Percentiles rank a stretch among this genome's conserved stretches.
These are phyloP conservation scores for Diachasma alloeum DNA, from an alignment of 1,140 invertebrate genomes.

Conservation along the genomic window DNA sequence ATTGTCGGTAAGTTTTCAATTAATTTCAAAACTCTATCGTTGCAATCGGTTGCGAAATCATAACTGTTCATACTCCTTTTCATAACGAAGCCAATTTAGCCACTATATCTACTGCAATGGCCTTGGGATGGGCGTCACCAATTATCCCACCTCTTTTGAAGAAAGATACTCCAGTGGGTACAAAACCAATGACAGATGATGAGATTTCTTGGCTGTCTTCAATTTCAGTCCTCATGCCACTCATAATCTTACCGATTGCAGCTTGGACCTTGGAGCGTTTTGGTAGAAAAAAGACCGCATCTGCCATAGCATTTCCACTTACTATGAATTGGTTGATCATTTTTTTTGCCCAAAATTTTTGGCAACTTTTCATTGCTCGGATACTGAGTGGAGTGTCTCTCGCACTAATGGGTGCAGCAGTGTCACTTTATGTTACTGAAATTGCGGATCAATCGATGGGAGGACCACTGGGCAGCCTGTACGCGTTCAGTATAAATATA, in stretches of 20 bases:
- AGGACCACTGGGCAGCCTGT: slow-evolving; percentile 66
- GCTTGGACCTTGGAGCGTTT: slow-evolving; percentile 50
- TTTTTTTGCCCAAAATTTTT: slow-evolving; percentile 47
- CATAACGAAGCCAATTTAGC: slow-evolving; percentile 64
- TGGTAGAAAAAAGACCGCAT: slow-evolving; percentile 57
- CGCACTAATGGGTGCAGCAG: slow-evolving; percentile 63
- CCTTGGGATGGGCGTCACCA: slow-evolving; percentile 66
- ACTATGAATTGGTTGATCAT: slow-evolving; percentile 54
- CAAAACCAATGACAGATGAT: slow-evolving; percentile 56
- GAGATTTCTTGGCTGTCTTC: slow-evolving; percentile 63
- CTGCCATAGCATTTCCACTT: slow-evolving; percentile 43
- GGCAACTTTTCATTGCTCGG: slow-evolving; percentile 49
- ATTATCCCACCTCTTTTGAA: slow-evolving; percentile 59
- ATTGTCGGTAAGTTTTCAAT: slow-evolving; percentile 39
- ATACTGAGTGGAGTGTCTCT: slow-evolving; percentile 62
- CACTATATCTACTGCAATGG: slow-evolving; percentile 62
- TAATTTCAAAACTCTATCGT: no score
- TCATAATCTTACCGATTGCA: slow-evolving; percentile 45
- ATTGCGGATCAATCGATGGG: slow-evolving; percentile 66
- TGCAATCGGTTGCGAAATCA: no score
- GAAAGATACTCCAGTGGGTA: slow-evolving; percentile 52
- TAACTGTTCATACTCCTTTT: background rate
- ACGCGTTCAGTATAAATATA: slow-evolving; percentile 57
- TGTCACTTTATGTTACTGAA: slow-evolving; percentile 70
- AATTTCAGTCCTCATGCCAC: slow-evolving; percentile 51